Conservation (phyloP, 2,113 vertebrate genomes). For the Pangasianodon gigas region DNA sequence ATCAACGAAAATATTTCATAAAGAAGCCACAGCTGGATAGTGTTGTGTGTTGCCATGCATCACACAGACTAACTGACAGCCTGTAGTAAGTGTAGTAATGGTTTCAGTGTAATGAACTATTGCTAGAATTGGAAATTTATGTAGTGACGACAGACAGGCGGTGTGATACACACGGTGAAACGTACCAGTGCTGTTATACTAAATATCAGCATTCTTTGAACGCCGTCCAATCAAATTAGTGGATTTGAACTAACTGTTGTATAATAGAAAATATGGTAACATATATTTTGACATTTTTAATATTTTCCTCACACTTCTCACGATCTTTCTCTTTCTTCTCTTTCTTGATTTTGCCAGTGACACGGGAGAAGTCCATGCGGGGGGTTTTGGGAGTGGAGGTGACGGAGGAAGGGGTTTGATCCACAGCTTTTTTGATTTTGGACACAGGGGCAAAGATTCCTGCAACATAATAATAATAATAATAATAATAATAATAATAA, state of each 20-base stretch:
- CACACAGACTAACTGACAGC: not conserved
- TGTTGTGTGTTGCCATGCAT: not conserved
- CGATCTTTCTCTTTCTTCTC: conserved; percentile 81
- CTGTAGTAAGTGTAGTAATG: not conserved
- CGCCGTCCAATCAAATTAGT: not conserved
- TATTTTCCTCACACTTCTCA: conserved; percentile 40
- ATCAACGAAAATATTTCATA: not conserved
- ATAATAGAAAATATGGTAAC: not conserved
- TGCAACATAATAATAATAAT: conserved; percentile 55
- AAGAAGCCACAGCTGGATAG: not conserved
- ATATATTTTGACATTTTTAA: not conserved
- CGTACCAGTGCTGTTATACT: not conserved
- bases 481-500: not conserved
- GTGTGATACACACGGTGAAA: not conserved
- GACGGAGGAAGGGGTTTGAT: conserved; percentile 79
- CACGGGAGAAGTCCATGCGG: conserved; percentile 84
- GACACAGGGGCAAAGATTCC: conserved; percentile 88
- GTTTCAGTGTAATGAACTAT: not conserved
- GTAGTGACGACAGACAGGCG: not conserved
- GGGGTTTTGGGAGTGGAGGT: conserved; percentile 87
- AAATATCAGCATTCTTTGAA: not conserved
- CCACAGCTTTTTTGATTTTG: conserved; percentile 82
- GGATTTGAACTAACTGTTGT: not conserved
- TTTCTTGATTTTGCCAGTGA: conserved; percentile 82
- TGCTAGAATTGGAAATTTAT: not conserved